These are phyloP conservation scores for Gallirallus australis DNA, from an alignment of 2,797 vertebrate genomes.

Conservation along the genomic window DNA sequence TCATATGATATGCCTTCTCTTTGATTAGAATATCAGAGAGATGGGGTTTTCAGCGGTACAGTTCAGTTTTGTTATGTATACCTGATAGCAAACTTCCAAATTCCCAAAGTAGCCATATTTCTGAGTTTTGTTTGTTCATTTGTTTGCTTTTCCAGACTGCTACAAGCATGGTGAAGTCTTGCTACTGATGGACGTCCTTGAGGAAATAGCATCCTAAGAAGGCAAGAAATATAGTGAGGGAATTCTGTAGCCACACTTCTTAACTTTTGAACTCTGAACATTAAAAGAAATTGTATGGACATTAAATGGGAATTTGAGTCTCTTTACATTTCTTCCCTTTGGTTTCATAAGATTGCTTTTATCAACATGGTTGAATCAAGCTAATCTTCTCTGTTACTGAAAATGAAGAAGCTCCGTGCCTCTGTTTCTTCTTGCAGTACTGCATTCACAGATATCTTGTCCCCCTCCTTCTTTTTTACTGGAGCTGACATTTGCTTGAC, in stretches of 20 bases:
- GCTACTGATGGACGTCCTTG: background rate
- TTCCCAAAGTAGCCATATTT: background rate
- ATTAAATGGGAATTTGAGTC: background rate
- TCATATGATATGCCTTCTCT: background rate
- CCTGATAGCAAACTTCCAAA: background rate
- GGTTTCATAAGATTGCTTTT: background rate
- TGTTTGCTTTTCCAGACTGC: background rate
- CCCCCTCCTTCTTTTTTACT: background rate
- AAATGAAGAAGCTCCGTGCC: background rate
- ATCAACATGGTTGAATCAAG: background rate
- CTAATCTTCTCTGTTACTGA: background rate
- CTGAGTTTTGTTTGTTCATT: background rate
- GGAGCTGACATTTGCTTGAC: background rate
- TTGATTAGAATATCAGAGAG: background rate
- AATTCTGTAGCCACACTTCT: background rate
- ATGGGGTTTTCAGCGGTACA: background rate
- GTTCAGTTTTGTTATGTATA: background rate
- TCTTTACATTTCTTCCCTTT: fast-evolving
- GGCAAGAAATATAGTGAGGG: background rate
- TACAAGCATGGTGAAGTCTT: background rate
- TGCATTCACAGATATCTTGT: background rate
- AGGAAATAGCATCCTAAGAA: background rate
- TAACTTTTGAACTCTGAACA: background rate
- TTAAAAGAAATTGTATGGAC: background rate
- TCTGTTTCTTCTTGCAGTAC: background rate